phyloP scores from a whole-genome alignment of 2,113 vertebrate species.

The Oceanites oceanicus region DNA sequence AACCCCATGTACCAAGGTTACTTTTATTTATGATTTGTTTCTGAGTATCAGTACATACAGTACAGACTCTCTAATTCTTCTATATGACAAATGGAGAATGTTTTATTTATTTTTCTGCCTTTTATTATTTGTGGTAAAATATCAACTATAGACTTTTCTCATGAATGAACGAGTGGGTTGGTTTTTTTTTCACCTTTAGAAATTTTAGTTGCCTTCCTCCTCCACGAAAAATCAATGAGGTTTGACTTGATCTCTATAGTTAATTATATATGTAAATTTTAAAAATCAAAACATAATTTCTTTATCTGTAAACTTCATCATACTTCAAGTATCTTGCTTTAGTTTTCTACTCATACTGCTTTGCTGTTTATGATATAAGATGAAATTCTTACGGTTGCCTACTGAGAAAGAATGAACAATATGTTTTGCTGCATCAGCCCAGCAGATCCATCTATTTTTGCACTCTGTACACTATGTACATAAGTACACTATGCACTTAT shows the following conservation, averaged over 20 bases:
- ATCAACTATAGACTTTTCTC: background rate
- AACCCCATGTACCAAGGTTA: background rate
- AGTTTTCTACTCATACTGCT: background rate
- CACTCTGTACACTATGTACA: background rate
- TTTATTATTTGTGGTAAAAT: background rate
- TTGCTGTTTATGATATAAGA: background rate
- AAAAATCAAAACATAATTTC: background rate
- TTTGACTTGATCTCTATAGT: background rate
- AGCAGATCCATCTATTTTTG: conserved; percentile 36
- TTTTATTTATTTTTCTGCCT: background rate
- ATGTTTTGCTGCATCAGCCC: conserved; percentile 34
- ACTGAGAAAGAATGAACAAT: background rate
- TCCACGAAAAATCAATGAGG: conserved; percentile 23
- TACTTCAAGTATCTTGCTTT: background rate
- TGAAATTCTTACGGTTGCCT: background rate
- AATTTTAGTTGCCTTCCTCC: background rate
- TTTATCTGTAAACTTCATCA: background rate
- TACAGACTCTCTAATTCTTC: background rate
- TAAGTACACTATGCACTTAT: background rate
- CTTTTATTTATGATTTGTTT: background rate
- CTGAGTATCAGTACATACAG: background rate
- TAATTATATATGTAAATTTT: background rate
- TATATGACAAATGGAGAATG: background rate
- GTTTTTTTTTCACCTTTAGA: background rate
- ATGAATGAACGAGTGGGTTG: background rate